These are phyloP conservation scores for Charanyca ferruginea DNA, from an alignment of 2,888 invertebrate genomes.

Conservation along the genomic window DNA sequence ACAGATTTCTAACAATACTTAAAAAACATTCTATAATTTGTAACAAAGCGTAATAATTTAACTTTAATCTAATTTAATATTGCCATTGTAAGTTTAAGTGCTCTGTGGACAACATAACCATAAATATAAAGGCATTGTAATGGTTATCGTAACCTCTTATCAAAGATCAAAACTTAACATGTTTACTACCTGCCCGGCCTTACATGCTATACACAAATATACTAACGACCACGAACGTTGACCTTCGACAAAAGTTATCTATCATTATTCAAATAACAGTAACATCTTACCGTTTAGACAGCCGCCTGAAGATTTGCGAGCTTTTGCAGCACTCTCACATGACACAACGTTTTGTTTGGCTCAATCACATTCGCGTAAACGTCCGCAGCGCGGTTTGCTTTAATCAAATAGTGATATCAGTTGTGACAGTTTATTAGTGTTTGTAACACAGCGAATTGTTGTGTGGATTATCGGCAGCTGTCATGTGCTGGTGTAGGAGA, in stretches of 20 bases:
- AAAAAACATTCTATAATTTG: slow-evolving; percentile 26
- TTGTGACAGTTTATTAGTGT: slow-evolving; percentile 70
- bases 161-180: slow-evolving; percentile 69
- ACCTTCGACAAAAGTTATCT: slow-evolving; percentile 69
- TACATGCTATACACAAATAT: slow-evolving; percentile 64
- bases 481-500: slow-evolving; percentile 75
- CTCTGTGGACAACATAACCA: slow-evolving; percentile 38
- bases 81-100: slow-evolving; percentile 26
- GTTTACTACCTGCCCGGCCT: slow-evolving; percentile 71
- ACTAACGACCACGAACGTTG: slow-evolving; percentile 68
- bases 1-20: slow-evolving; percentile 39
- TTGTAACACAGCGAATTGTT: slow-evolving; percentile 73
- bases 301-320: slow-evolving; percentile 80
- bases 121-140: slow-evolving; percentile 46
- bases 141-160: slow-evolving; percentile 70
- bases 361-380: slow-evolving; percentile 56
- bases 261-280: slow-evolving; percentile 60
- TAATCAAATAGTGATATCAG: slow-evolving; percentile 57
- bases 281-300: slow-evolving; percentile 82
- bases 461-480: slow-evolving; percentile 80
- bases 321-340: slow-evolving; percentile 78
- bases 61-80: slow-evolving; percentile 22
- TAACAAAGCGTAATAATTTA: slow-evolving; percentile 13
- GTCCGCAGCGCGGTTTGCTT: slow-evolving; percentile 57
- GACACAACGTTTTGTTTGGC: slow-evolving; percentile 74